Conservation (phyloP, 2,113 vertebrate species). For the Colaptes auratus region DNA sequence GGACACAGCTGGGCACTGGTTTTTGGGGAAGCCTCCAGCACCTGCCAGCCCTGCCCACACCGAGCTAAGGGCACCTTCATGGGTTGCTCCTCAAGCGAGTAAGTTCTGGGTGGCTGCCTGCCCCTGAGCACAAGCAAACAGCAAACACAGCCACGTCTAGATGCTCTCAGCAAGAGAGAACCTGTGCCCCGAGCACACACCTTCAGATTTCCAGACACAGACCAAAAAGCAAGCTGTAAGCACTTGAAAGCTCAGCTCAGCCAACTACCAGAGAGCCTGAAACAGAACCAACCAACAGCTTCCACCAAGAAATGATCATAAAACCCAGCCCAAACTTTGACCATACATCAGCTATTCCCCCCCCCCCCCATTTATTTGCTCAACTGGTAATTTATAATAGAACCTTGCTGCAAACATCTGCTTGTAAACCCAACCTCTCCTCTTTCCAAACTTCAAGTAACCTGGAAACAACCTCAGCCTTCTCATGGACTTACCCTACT, state of each 20-base stretch:
- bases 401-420: not conserved
- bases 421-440: not conserved
- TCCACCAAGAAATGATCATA: not conserved
- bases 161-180: not conserved
- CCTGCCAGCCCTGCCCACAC: accelerated
- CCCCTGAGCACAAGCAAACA: accelerated
- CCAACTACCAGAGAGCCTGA: not conserved
- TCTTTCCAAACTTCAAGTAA: not conserved
- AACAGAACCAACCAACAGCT: not conserved
- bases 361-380: not conserved
- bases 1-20: accelerated
- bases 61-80: not conserved
- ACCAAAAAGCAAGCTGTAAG: not conserved
- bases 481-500: not conserved
- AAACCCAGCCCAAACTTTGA: not conserved
- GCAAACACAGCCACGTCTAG: not conserved
- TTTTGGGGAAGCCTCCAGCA: not conserved
- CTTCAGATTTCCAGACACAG: not conserved
- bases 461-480: not conserved
- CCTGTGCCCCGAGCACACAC: not conserved
- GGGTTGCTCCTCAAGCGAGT: not conserved
- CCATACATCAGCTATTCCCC: not conserved
- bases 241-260: not conserved
- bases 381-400: not conserved
- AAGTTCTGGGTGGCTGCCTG: not conserved